Evolutionary conservation across 2,888 invertebrate species (phyloP), one percentile per base, ranked within the genome.

Genomic region (Mimumesa dahlbomi): DNA sequence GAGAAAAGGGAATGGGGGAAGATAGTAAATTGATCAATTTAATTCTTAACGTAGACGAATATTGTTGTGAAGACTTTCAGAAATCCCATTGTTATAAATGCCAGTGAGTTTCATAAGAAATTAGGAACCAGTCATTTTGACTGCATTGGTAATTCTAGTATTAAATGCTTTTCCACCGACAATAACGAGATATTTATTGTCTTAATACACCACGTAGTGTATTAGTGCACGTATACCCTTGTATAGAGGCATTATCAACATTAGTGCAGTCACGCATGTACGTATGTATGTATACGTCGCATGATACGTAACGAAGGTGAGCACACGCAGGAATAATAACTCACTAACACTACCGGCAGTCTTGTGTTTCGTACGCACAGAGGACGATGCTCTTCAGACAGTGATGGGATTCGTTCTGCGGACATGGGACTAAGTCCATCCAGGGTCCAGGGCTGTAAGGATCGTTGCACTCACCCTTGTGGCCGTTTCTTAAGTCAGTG

Each of bases 351-450:
- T 54, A 25, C 2, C 3, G 1, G 7, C 40, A 11, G 2, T 14
- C 18, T 7, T 45, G 7, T 25, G 31, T 1, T 29, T 52, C 46
- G 38, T 74, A 84, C 85, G 65, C 61, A 85, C 85, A 81, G 21
- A 75, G 72, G 45, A 86, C 67, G 34, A 80, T 46, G 40, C 81
- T 80, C 56, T 86, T 86, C 34, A 84, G 59, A 48, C 85, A 86
- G 40, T 79, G 77, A 48, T 85, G 75, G 16, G 82, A 61, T 46
- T 84, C 85, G 29, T 82, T 77, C 14, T 54, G 67, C 0, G 82
- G 81, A 56, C 85, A 86, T 4, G 63, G 71, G 0, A 74, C 66
- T 22, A 86, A 58, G 54, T 84, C 75, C 34, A 67, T 56, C 19
- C 72, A 38, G 11, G 76, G 72, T 19, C 68, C 49, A 9, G 81